phyloP scores from a whole-genome alignment of 2,888 invertebrate genomes.

The Drosophila robusta region DNA sequence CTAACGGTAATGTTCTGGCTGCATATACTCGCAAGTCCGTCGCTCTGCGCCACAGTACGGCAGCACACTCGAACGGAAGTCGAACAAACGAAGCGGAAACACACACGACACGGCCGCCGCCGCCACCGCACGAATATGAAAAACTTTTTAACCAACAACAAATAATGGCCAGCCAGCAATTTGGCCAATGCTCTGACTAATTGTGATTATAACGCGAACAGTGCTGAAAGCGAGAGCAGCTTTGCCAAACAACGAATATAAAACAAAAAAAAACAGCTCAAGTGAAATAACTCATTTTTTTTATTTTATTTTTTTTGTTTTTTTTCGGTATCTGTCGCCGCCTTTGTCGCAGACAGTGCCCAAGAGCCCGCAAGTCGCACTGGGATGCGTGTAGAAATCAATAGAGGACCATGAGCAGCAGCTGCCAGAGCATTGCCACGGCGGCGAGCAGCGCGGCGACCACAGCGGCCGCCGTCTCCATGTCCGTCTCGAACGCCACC shows the following conservation, averaged over 20 bases:
- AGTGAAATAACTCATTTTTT: not conserved
- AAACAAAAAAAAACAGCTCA: too few species aligned
- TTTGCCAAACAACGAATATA: too few species aligned
- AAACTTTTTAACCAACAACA: slow-evolving; percentile 63
- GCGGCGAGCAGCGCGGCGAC: slow-evolving; percentile 67
- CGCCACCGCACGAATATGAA: slow-evolving; percentile 53
- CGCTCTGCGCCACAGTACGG: slow-evolving; percentile 61
- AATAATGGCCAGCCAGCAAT: slow-evolving; percentile 52
- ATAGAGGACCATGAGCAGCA: slow-evolving; percentile 81
- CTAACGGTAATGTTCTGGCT: slow-evolving; percentile 70
- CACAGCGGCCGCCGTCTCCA: slow-evolving; percentile 68
- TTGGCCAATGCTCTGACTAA: slow-evolving; percentile 58
- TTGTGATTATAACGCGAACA: slow-evolving; percentile 40
- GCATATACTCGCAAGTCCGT: slow-evolving; percentile 54
- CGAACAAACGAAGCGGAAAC: slow-evolving; percentile 78
- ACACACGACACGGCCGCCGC: slow-evolving; percentile 46
- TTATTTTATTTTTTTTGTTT: slow-evolving; percentile 4
- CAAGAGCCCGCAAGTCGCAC: slow-evolving; percentile 12
- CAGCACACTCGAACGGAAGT: slow-evolving; percentile 73
- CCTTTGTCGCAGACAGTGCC: slow-evolving; percentile 7
- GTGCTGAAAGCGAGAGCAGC: slow-evolving; percentile 16
- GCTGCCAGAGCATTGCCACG: slow-evolving; percentile 82
- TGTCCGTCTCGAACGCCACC: slow-evolving; percentile 70
- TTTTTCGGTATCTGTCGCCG: slow-evolving; percentile 61
- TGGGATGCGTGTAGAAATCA: slow-evolving; percentile 70